Base-by-base conservation (phyloP, 2,888 invertebrate genomes). In the Lysandra coridon region DNA sequence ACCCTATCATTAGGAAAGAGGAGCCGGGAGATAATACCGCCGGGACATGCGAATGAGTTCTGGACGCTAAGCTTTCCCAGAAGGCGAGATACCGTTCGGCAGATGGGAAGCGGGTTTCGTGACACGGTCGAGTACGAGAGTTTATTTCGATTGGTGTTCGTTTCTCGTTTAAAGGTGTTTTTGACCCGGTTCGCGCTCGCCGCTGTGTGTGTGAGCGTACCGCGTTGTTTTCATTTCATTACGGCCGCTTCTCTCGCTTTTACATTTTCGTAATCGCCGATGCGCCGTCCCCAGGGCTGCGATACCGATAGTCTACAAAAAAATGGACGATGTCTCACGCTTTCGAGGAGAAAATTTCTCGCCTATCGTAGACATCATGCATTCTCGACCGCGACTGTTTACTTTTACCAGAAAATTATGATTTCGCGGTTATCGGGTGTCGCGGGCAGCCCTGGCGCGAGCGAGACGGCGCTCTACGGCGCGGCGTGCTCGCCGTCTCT, bases 91-190 rank as follows among this genome's bases (percentile, higher is more conserved):
- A 91, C 92, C 92, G 93, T 93, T 92, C 86, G 87, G 92, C 93
- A 94, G 94, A 93, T 93, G 93, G 87, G 87, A 87, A 87, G 87
- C 87, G 86, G 85, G 85, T 87, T 85, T 88, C 92, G 89, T 93
- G 93, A 93, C 93, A 92, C 92, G 92, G 93, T 92, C 93, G 92
- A 91, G 90, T 90, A 89, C 88, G 76, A 86, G 87, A 89, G 89
- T 91, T 90, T 91, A 91, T 92, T 93, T 91, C 90, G 92, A 91
- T 90, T 88, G 89, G 88, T 88, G 90, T 90, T 91, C 91, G 88
- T 87, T 90, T 91, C 90, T 91, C 88, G 90, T 90, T 89, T 91
- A 91, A 92, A 93, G 91, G 92, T 93, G 94, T 93, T 93, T 93
- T 92, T 92, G 93, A 93, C 93, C 93, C 92, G 93, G 91, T 92